These are phyloP conservation scores for Oncorhynchus kisutch DNA, from an alignment of 2,113 vertebrate genomes.

Conservation along the genomic window DNA sequence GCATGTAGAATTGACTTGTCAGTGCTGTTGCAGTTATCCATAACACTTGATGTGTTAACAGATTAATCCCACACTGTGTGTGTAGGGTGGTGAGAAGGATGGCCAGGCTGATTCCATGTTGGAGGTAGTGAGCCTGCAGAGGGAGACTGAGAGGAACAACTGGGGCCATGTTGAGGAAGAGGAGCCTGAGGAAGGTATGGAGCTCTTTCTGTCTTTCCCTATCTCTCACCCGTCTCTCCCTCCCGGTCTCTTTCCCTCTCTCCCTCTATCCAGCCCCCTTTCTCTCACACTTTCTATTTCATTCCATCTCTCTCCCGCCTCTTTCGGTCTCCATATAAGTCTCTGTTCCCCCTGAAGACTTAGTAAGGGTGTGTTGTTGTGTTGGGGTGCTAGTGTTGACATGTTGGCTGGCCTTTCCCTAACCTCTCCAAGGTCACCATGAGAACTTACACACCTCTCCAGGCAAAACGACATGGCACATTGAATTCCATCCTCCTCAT, in stretches of 20 bases:
- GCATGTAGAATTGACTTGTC: not conserved
- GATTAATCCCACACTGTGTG: conserved; percentile 22
- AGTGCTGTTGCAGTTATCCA: too few species aligned
- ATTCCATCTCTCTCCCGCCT: too few species aligned
- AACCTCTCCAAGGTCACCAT: not conserved
- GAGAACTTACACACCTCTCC: not conserved
- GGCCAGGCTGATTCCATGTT: conserved; percentile 86
- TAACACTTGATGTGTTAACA: not conserved
- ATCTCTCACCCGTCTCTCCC: not conserved
- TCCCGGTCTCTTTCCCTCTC: not conserved
- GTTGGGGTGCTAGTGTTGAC: not conserved
- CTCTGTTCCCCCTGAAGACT: not conserved
- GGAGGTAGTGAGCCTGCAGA: conserved; percentile 91
- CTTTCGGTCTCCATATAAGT: not conserved
- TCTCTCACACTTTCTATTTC: too few species aligned
- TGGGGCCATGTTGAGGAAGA: conserved; percentile 85
- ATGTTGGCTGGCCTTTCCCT: not conserved
- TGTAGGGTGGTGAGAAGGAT: conserved; percentile 79
- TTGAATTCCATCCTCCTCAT: not conserved
- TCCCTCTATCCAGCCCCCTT: too few species aligned
- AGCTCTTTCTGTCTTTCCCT: not conserved
- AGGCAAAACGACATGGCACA: too few species aligned
- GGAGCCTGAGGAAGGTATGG: conserved; percentile 89
- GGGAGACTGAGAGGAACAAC: conserved; percentile 81
- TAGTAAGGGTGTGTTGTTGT: not conserved